Base-by-base conservation (phyloP, 2,797 vertebrate genomes). In the Epinephelus awoara region DNA sequence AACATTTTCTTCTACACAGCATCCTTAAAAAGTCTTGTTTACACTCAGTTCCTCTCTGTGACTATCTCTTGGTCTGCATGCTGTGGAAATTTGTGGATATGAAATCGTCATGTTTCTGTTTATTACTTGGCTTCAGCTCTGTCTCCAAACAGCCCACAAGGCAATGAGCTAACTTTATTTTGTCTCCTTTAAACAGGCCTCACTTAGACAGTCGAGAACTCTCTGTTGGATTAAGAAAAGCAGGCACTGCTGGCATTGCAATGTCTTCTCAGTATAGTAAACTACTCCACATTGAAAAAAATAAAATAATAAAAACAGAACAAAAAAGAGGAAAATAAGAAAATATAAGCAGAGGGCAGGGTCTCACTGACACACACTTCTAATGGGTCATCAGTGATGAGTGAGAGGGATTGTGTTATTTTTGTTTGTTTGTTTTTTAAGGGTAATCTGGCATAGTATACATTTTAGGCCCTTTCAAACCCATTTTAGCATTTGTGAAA, bases 41-140 rank as follows among this genome's bases (percentile, higher is more conserved):
- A 85, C 63, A 40, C 79, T 46, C 52, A 47, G 68, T 51, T 83
- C 64, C 65, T 80, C 78, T 79, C 50, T 63, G 51, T 72, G 76
- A 64, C 65, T 80, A 70, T 86, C 77, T 84, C 67, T 82, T 66
- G 59, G 69, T 79, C 68, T 73, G 68, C 77, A 80, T 62, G 63
- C 52, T 80, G 75, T 84, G 80, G 77, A 89, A 87, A 84, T 85
- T 80, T 91, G 84, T 80, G 83, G 88, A 87, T 77, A 82, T 89
- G 79, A 88, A 88, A 83, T 85, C 17, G 15, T 84, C 79, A 80
- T 89, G 72, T 91, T 88, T 91, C 85, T 90, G 85, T 87, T 92
- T 86, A 87, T 87, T 86, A 84, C 84, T 91, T 85, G 81, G 77
- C 81, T 86, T 79, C 82, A 46, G 67, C 75, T 88, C 64, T 58